phyloP scores from a whole-genome alignment of 2,888 invertebrate genomes.

The Chironomus tentans region DNA sequence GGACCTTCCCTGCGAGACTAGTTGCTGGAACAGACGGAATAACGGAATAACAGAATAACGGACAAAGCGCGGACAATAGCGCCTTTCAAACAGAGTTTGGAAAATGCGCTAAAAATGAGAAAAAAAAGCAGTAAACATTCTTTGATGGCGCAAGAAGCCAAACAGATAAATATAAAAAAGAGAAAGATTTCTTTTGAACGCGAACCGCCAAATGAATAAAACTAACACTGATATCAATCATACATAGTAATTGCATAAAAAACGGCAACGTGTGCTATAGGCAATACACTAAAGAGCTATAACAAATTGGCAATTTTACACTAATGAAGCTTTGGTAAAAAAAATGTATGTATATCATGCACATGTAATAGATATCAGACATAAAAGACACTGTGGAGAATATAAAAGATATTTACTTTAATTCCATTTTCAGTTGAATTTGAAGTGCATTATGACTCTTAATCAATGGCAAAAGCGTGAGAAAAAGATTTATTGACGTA shows the following conservation, averaged over 20 bases:
- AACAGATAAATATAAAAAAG: background rate
- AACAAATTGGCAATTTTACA: slow-evolving; percentile 20
- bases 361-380: background rate
- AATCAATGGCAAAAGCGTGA: background rate
- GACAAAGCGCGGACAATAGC: no score
- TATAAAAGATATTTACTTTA: background rate
- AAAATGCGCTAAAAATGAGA: no score
- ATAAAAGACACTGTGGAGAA: background rate
- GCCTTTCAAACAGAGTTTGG: no score
- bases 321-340: background rate
- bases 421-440: slow-evolving; percentile 8
- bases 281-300: background rate
- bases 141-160: background rate
- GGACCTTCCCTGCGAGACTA: no score
- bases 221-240: slow-evolving; percentile 6
- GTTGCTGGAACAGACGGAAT: no score
- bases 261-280: background rate
- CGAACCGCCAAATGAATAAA: background rate
- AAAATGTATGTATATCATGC: background rate
- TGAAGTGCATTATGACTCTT: slow-evolving; percentile 18
- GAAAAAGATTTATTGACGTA: slow-evolving; percentile 19
- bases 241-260: background rate
- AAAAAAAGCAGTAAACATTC: background rate
- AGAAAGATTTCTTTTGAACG: background rate
- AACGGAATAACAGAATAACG: no score